Evolutionary conservation across 2,888 invertebrate genomes (phyloP), one percentile per base, ranked within the genome.

Genomic region (Thelaira solivaga): DNA sequence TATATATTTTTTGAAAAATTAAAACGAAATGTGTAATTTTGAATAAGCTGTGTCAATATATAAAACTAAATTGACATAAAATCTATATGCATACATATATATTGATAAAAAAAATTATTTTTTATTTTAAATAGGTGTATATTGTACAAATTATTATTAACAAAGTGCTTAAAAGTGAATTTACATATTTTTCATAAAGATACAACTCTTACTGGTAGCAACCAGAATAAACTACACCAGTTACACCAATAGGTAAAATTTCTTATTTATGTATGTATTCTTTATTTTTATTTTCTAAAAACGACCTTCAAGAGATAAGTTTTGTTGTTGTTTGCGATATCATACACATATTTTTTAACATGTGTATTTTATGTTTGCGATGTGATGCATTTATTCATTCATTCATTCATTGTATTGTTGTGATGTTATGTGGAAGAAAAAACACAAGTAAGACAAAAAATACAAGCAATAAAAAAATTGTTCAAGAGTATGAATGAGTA

Each of bases 141-240:
- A n/a, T n/a, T n/a, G n/a, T n/a, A n/a, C n/a, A n/a, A 24, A 26
- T 6, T 16, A 20, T 41, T 41, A 26, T 0, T 24, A 18, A 29
- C 13, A 45, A 62, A 61, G 62, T 62, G 45, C 34, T 62, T 45
- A 5, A 62, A 22, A 62, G 62, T 45, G 22, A 43, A 22, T 31
- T 18, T 18, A 18, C 4, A 31, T n/a, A 47, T n/a, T 8, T n/a
- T 24, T 22, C 55, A 39, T n/a, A n/a, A n/a, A n/a, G n/a, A n/a
- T n/a, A n/a, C n/a, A n/a, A n/a, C n/a, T n/a, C n/a, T n/a, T 45
- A 45, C 45, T 45, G 29, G 20, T 20, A 3, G 8, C 13, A 43
- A n/a, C 6, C 20, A 20, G 7, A 31, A 61, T 2, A 43, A 61
- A 45, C 2, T 0, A n/a, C 34, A 36, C 20, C 45, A 13, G n/a